Percentiles rank a stretch among this genome's conserved stretches.
phyloP scores from a whole-genome alignment of 2,113 vertebrate genomes.

The Pomatostomus ruficeps region DNA sequence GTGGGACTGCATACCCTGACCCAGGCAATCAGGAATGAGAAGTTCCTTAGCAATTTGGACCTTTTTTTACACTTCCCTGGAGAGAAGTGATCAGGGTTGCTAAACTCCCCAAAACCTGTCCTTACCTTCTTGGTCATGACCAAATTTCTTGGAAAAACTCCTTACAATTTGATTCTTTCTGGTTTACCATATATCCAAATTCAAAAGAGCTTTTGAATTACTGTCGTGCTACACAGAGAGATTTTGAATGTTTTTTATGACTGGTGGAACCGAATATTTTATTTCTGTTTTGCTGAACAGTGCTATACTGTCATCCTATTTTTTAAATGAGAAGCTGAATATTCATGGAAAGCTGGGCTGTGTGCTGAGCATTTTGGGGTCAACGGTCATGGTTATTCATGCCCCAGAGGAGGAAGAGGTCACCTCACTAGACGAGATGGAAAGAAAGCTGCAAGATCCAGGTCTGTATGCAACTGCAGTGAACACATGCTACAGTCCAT shows the following conservation, averaged over 20 bases:
- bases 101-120: neutral
- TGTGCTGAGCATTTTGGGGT: slow-evolving; percentile 75
- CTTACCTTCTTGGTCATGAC: neutral
- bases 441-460: slow-evolving; percentile 78
- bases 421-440: slow-evolving; percentile 76
- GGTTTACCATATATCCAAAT: neutral
- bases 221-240: neutral
- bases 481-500: neutral
- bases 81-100: neutral
- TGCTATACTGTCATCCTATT: slow-evolving; percentile 76
- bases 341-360: slow-evolving; percentile 83
- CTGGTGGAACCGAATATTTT: neutral
- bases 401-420: slow-evolving; percentile 78
- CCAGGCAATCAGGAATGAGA: neutral
- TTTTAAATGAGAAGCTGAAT: slow-evolving; percentile 79
- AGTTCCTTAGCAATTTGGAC: neutral
- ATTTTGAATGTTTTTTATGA: fast-evolving
- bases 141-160: neutral
- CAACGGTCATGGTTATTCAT: slow-evolving; percentile 79
- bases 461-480: slow-evolving; percentile 60
- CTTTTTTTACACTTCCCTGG: neutral
- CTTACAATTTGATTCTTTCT: neutral
- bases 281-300: slow-evolving; percentile 50
- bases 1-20: neutral
- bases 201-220: neutral